Evolutionary conservation across 2,797 vertebrate species (phyloP), one percentile per base, ranked within the genome.

Genomic region (Nannoperca australis): DNA sequence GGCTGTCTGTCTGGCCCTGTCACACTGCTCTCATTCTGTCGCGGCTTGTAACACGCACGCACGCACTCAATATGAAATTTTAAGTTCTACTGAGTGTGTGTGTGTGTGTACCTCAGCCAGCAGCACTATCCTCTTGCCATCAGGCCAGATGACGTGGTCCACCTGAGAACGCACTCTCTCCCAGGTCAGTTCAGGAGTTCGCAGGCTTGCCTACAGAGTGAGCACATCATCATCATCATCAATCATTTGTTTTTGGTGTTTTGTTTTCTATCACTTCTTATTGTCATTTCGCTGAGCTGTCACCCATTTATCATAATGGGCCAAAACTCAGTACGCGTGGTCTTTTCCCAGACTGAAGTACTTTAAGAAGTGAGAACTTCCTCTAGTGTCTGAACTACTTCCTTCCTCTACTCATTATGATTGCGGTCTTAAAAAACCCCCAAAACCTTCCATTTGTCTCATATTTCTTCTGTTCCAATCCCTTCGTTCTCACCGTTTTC

Each of bases 111-210:
- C 98, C 97, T 99, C 98, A 3, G 98, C 98, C 93, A 99, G 93
- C 71, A 99, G 95, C 65, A 99, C 97, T 92, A 99, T 97, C 71
- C 98, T 96, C 90, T 99, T 99, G 73, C 98, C 98, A 0, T 99
- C 98, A 0, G 98, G 98, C 97, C 97, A 99, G 94, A 99, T 99
- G 84, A 99, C 97, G 1, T 99, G 98, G 89, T 99, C 98, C 87
- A 99, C 98, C 88, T 99, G 98, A 64, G 98, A 99, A 82, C 98
- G 95, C 53, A 99, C 98, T 55, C 98, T 94, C 93, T 99, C 98
- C 98, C 98, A 99, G 76, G 98, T 99, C 78, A 99, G 94, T 82
- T 99, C 98, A 0, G 98, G 98, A 0, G 98, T 99, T 66, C 98
- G 94, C 85, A 99, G 96, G 90, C 98, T 99, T 0, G 97, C 97